Conservation (phyloP, 2,113 vertebrate genomes). For the Mionectes macconnelli region DNA sequence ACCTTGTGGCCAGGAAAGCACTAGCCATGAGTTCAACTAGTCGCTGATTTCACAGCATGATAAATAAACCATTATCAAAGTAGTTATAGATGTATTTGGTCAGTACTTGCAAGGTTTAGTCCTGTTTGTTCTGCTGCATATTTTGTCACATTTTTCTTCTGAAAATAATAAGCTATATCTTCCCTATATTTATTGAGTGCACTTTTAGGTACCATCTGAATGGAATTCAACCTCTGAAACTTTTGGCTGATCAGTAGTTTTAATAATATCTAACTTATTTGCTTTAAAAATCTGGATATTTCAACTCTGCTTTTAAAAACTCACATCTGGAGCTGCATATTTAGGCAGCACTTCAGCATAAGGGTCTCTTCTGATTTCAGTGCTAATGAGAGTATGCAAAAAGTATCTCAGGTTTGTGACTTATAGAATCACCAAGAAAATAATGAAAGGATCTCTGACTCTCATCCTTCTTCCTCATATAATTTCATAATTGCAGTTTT, state of each 20-base stretch:
- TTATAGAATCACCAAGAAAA: not conserved
- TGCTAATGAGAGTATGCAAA: not conserved
- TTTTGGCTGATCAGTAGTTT: not conserved
- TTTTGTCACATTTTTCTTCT: not conserved
- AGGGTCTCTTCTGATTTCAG: fast-evolving
- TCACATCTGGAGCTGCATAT: not conserved
- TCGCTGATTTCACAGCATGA: not conserved
- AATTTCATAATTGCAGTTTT: not conserved
- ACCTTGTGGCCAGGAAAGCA: not conserved
- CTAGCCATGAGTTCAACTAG: not conserved
- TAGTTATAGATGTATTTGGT: not conserved
- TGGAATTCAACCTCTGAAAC: not conserved
- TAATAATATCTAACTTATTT: not conserved
- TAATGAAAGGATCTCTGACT: not conserved
- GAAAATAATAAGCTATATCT: not conserved
- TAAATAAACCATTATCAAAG: not conserved
- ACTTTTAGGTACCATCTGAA: not conserved
- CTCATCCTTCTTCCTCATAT: not conserved
- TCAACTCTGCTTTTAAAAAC: not conserved
- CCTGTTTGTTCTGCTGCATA: not conserved
- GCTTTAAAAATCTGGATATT: not conserved
- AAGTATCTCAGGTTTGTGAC: not conserved
- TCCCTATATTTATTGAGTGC: not conserved
- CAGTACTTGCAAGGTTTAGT: not conserved
- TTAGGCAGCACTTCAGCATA: not conserved